Conservation (phyloP, 2,888 invertebrate species). For the Hypsopygia costalis region DNA sequence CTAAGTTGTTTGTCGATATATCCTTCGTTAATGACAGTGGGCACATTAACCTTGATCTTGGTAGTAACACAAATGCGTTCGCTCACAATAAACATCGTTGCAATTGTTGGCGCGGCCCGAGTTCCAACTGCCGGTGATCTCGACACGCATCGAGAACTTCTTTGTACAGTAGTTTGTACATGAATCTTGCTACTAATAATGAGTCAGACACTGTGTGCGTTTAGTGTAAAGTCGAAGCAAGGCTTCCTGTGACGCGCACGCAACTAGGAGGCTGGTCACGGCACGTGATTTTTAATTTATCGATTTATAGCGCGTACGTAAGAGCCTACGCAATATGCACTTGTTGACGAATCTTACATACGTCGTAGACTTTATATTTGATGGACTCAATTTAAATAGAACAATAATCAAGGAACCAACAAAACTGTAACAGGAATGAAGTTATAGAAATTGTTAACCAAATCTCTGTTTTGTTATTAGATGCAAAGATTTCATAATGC, state of each 20-base stretch:
- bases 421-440: too few species aligned
- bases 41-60: not conserved
- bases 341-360: too few species aligned
- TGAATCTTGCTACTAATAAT: not conserved
- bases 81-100: not conserved
- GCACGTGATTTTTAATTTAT: not conserved
- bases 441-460: too few species aligned
- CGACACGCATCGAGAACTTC: not conserved
- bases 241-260: not conserved
- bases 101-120: not conserved
- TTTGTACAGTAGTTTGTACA: not conserved
- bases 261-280: not conserved
- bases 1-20: not conserved
- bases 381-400: too few species aligned
- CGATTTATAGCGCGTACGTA: not conserved
- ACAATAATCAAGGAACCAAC: too few species aligned
- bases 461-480: too few species aligned
- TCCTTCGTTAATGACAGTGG: not conserved
- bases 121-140: not conserved
- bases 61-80: not conserved
- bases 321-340: too few species aligned
- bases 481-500: too few species aligned
- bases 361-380: too few species aligned
- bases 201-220: not conserved
- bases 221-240: not conserved